Evolutionary conservation across 2,888 invertebrate genomes (phyloP).

Genomic region (Zele albiditarsus): DNA sequence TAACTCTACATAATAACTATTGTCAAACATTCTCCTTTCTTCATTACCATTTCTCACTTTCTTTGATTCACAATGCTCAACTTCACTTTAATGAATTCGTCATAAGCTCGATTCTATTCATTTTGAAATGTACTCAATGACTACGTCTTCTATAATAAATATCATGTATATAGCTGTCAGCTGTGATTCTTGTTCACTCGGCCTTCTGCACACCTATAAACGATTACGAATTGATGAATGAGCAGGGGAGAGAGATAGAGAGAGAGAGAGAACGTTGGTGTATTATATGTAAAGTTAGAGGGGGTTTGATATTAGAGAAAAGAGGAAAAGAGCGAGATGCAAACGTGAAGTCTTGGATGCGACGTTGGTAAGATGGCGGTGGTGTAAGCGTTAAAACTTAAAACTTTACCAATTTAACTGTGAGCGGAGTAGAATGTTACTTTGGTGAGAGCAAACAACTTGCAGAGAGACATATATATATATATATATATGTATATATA

Average conservation of each 20-base stretch:
- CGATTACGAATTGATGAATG: conserved; percentile 34
- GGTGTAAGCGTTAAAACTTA: conserved; percentile 53
- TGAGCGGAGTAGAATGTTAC: conserved; percentile 53
- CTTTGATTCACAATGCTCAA: background rate
- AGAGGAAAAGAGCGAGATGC: background rate
- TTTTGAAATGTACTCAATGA: conserved; percentile 5
- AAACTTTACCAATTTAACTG: conserved; percentile 57
- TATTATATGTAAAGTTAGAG: background rate
- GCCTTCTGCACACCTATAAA: background rate
- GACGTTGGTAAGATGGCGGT: conserved; percentile 27
- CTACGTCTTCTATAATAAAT: background rate
- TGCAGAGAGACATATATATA: conserved; percentile 38
- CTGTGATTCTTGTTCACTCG: background rate
- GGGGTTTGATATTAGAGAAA: background rate
- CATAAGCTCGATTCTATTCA: conserved; percentile 16
- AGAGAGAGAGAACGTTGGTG: conserved; percentile 25
- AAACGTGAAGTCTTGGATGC: background rate
- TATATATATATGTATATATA: conserved; percentile 23
- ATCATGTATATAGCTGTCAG: background rate
- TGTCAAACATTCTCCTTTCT: background rate
- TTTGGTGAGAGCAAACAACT: conserved; percentile 50
- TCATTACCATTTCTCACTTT: background rate
- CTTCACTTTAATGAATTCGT: conserved; percentile 31
- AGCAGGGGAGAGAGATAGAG: conserved; percentile 14
- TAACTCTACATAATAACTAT: conserved; percentile 34